Base-by-base conservation (phyloP, 2,113 vertebrate species). In the Nesoenas mayeri region DNA sequence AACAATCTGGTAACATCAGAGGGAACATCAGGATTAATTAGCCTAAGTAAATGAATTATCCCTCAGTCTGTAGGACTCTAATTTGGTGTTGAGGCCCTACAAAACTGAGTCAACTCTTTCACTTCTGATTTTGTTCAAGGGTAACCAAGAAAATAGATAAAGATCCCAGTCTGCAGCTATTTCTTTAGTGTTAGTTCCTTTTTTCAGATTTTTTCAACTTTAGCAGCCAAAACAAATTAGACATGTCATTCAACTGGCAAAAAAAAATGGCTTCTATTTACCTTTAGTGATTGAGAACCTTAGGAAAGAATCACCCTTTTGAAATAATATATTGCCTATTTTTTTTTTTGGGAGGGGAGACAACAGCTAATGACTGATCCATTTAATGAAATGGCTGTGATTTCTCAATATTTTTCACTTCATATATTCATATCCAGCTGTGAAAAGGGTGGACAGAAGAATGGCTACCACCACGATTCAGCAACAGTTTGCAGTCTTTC, bases 321-420 rank as follows among this genome's bases (percentile, higher is more conserved):
- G 61, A 95, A 86, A 80, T 16, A 78, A 58, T 40, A 34, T 3
- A 56, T 15, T 62, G 17, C 28, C 34, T 53, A 75, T 38, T 38
- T 34, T 44, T 8, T 7, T 31, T 67, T 40, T 8, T 7, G 14
- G 1, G 0, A n/a, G n/a, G n/a, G n/a, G n/a, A n/a, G n/a, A 60
- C 91, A 91, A 79, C n/a, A 53, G 11, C 21, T n/a, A 34, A 17
- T 20, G 47, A 81, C 25, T 18, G 20, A 89, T 50, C 11, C 7
- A 31, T 69, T 79, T 72, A 57, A 75, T 25, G 14, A 80, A 70
- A 48, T 11, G 11, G 8, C 32, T 51, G 26, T 0, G 0, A 74
- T 31, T 78, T 20, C 20, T 85, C 48, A 64, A 6, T 34, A 19
- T 24, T 85, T 87, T 75, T 78, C 25, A 74, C 20, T 85, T 85